Evolutionary conservation across 2,888 invertebrate species (phyloP).

Genomic region (Calliphora vomitoria): DNA sequence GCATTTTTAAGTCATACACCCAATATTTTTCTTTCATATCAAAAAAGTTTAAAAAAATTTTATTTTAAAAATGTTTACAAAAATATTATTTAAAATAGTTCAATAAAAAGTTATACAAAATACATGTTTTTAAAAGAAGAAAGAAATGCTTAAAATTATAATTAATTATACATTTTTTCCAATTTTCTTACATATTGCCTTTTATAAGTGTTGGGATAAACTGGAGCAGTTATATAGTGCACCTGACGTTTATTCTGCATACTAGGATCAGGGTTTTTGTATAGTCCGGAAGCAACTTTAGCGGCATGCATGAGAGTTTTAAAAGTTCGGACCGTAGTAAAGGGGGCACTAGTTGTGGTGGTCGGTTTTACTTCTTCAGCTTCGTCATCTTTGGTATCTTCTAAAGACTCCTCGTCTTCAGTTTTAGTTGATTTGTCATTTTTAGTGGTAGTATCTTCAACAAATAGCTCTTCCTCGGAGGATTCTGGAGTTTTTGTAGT

Average conservation of each 20-base stretch:
- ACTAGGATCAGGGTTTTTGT: slow-evolving; percentile 10
- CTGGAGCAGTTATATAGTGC: neutral
- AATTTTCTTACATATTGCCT: slow-evolving; percentile 54
- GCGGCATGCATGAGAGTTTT: slow-evolving; percentile 57
- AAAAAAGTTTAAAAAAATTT: neutral
- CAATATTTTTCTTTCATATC: neutral
- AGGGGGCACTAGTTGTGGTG: neutral
- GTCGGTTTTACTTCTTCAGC: neutral
- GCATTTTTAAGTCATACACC: too few relatives aligned
- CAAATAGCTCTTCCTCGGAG: slow-evolving; percentile 39
- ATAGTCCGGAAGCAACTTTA: slow-evolving; percentile 12
- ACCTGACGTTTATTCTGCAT: slow-evolving; percentile 28
- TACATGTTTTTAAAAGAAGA: too few relatives aligned
- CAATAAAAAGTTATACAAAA: too few relatives aligned
- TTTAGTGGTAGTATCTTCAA: slow-evolving; percentile 21
- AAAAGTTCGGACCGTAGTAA: slow-evolving; percentile 8
- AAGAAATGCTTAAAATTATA: neutral
- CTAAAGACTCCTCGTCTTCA: neutral
- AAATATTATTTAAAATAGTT: neutral
- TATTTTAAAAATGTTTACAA: neutral
- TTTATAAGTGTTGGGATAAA: slow-evolving; percentile 16
- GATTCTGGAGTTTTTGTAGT: neutral
- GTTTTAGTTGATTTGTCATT: neutral
- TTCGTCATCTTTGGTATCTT: neutral
- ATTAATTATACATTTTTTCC: slow-evolving; percentile 18